A percentile compares a stretch with the other conserved stretches of the same genome.
Evolutionary conservation across 2,888 invertebrate species (phyloP).

Genomic region (Cantharis rufa): DNA sequence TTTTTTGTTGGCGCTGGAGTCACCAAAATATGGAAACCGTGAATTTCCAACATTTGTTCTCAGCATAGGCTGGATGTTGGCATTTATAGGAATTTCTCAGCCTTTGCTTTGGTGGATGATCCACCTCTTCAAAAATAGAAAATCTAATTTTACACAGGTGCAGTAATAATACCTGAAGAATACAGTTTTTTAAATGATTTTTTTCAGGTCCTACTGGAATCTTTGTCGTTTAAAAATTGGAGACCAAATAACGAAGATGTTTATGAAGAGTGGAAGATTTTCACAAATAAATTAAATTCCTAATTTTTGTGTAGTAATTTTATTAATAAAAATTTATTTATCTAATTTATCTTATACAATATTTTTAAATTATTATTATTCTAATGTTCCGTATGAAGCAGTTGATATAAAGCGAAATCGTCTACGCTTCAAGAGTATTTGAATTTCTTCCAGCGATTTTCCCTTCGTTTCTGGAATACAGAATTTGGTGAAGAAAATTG

Average conservation of each 20-base stretch:
- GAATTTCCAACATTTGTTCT: conserved; percentile 63
- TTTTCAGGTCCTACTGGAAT: neutral
- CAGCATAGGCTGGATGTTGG: conserved; percentile 60
- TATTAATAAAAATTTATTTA: neutral
- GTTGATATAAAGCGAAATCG: neutral
- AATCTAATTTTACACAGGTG: neutral
- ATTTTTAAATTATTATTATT: neutral
- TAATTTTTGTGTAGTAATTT: neutral
- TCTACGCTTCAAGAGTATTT: neutral
- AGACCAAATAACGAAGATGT: neutral
- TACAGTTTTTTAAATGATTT: neutral
- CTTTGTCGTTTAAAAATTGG: neutral
- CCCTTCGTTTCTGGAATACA: conserved; percentile 10
- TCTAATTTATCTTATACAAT: neutral
- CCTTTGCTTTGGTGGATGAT: conserved; percentile 58
- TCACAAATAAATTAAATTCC: neutral
- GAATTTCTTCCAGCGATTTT: conserved; percentile 11
- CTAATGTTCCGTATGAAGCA: neutral
- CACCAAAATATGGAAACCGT: conserved; percentile 63
- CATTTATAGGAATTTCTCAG: conserved; percentile 57
- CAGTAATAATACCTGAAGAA: neutral
- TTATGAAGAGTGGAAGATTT: neutral
- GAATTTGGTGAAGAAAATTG: neutral
- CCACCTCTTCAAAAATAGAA: conserved; percentile 37
- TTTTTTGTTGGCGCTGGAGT: conserved; percentile 65